Evolutionary conservation across 1,140 invertebrate species (phyloP).

Genomic region (Agrypnia vestita): DNA sequence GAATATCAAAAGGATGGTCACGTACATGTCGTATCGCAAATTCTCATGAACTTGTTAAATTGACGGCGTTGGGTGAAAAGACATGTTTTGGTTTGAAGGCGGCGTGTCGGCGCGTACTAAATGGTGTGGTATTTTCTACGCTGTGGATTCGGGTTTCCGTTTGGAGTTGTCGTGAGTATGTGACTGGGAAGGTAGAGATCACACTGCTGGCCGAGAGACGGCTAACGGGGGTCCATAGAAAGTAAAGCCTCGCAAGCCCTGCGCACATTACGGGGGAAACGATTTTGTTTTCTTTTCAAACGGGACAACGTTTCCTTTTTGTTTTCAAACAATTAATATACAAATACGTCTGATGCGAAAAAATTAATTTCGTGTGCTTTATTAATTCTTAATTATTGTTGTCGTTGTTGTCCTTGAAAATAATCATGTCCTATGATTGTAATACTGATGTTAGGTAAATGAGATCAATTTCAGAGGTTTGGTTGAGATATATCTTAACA

Average conservation of each 20-base stretch:
- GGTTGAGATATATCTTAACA: too few species aligned
- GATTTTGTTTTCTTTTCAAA: slow-evolving; percentile 44
- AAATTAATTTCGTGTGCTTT: too few species aligned
- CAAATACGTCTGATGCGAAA: too few species aligned
- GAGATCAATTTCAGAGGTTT: too few species aligned
- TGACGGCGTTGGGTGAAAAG: not conserved
- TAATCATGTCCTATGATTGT: too few species aligned
- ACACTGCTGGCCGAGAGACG: slow-evolving; percentile 43
- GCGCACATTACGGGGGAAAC: slow-evolving; percentile 59
- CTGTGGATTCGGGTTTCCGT: not conserved
- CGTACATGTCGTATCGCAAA: not conserved
- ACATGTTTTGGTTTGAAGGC: not conserved
- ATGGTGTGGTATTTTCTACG: not conserved
- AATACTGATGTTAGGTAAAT: too few species aligned
- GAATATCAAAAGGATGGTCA: not conserved
- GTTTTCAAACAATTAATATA: slow-evolving; percentile 15
- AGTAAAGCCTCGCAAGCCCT: slow-evolving; percentile 63
- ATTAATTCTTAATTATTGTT: too few species aligned
- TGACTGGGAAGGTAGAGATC: not conserved
- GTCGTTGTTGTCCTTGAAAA: too few species aligned
- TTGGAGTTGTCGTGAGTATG: not conserved
- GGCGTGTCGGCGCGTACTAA: not conserved
- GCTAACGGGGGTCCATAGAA: slow-evolving; percentile 48
- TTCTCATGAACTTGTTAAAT: not conserved
- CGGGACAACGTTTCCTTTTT: slow-evolving; percentile 38